Evolutionary conservation across 2,888 invertebrate species (phyloP), one percentile per base, ranked within the genome.

Genomic region (Melipona bicolor): DNA sequence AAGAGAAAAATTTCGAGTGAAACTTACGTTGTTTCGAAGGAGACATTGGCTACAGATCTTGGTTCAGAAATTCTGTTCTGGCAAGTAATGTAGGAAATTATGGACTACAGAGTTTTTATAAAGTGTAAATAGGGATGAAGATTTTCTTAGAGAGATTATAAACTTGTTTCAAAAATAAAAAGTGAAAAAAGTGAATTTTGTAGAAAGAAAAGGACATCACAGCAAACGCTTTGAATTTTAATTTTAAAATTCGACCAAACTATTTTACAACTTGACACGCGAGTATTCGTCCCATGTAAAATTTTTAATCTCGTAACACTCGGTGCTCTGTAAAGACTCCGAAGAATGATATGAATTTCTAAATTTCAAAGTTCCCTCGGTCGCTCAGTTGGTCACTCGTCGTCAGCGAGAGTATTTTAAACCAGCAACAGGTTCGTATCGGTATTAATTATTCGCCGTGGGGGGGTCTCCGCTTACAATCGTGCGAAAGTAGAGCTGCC

Each of bases 371-470:
- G 43, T 43, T 43, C 43, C 2, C 11, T 43, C 43, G 43, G 11
- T 43, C 43, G 43, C 43, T 1, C 43, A 9, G 43, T 43, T 43
- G 43, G 9, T 61, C 24, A 3, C 24, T 61, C 17, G 24, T n/a
- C n/a, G 15, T 3, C 3, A 17, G 6, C 36, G 21, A 56, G 36
- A 52, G n/a, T 54, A 52, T 32, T 54, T 36, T 27, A n/a, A 36
- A 4, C 2, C n/a, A 54, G 70, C 70, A 70, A 70, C 70, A 70
- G 70, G 70, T 70, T 70, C 56, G n/a, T 36, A 17, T 6, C 54
- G 5, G 15, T 6, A 17, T 17, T 70, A 75, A 78, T 78, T 65
- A 78, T 75, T 65, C 64, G 27, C 36, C 24, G 9, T 5, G 21
- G 24, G 19, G 19, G 17, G 27, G 52, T 13, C 27, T 36, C 54